phyloP scores from a whole-genome alignment of 2,888 invertebrate genomes.

The Polydesmus complanatus region DNA sequence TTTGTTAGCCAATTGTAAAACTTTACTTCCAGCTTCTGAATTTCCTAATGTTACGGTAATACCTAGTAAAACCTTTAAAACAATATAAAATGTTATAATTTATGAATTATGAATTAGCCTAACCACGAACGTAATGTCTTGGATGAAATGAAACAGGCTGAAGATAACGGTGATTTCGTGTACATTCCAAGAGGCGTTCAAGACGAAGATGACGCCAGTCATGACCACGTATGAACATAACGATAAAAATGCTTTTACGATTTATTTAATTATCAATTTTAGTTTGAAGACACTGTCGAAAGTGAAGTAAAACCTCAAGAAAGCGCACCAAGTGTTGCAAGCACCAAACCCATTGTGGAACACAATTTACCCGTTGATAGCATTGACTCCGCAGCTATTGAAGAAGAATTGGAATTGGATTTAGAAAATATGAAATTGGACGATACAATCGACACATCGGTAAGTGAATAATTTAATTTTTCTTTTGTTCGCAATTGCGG shows the following conservation, averaged over 20 bases:
- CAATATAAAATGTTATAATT: constrained; percentile 9
- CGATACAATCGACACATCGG: constrained; percentile 59
- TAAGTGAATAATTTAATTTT: constrained; percentile 30
- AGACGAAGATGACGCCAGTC: constrained; percentile 13
- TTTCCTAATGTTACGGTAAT: constrained; percentile 40
- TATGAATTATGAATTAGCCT: constrained; percentile 32
- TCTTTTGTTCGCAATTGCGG: not conserved
- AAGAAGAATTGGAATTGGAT: constrained; percentile 67
- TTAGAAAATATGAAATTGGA: constrained; percentile 68
- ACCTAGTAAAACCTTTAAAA: constrained; percentile 17
- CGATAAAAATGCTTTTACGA: not conserved
- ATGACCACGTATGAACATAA: not conserved
- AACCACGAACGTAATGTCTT: constrained; percentile 54
- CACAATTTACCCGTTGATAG: too few relatives aligned
- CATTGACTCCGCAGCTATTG: constrained; percentile 33
- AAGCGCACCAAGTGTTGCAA: not conserved
- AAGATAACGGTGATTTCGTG: constrained; percentile 39
- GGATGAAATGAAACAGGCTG: constrained; percentile 52
- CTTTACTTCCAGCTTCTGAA: constrained; percentile 43
- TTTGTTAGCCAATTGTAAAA: constrained; percentile 30
- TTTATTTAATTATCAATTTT: constrained; percentile 12
- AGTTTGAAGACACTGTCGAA: not conserved
- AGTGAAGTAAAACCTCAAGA: not conserved
- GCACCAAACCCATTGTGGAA: too few relatives aligned
- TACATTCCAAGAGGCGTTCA: constrained; percentile 26